Base-by-base conservation (phyloP, 2,797 vertebrate genomes). In the Phataginus tricuspis region DNA sequence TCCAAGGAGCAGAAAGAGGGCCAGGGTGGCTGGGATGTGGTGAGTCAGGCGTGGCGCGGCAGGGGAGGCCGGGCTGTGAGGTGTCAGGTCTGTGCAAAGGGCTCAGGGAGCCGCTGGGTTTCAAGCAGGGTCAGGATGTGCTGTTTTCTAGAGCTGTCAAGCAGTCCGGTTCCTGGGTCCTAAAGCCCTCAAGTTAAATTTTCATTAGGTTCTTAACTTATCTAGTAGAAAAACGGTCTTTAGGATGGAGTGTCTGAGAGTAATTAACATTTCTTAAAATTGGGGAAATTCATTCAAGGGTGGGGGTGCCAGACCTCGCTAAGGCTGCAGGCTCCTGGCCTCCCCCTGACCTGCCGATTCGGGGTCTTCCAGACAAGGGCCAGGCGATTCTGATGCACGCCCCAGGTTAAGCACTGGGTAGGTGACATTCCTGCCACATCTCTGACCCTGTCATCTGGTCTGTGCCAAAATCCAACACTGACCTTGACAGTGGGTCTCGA, bases 11-110 rank as follows among this genome's bases (percentile, higher is more conserved):
- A 86, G 79, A 59, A 14, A 59, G 64, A 2, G 23, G 23, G n/a
- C 59, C 25, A 5, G 9, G 68, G 34, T 3, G 29, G 25, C 14
- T 61, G 39, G 15, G 49, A 57, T 14, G 23, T 2, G 37, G 42
- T 2, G 27, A 39, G n/a, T 45, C 29, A 11, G 63, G 16, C 4
- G 29, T 63, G 69, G 21, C 0, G 18, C 7, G n/a, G 51, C 11
- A 1, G 25, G 18, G 23, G 42, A 2, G 15, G 12, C 14, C 6
- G 11, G 31, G 27, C 34, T 4, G 0, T 31, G 31, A n/a, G 19
- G 71, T 7, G 4, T 31, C 10, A 4, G 42, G 25, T 27, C 39
- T 49, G 42, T 18, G 51, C 57, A 12, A 42, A 39, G 49, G 29
- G 21, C 39, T 14, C 4, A 18, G 18, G 13, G 49, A 51, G 39